Evolutionary conservation across 2,113 vertebrate species (phyloP).

Genomic region (Amphiprion percula): DNA sequence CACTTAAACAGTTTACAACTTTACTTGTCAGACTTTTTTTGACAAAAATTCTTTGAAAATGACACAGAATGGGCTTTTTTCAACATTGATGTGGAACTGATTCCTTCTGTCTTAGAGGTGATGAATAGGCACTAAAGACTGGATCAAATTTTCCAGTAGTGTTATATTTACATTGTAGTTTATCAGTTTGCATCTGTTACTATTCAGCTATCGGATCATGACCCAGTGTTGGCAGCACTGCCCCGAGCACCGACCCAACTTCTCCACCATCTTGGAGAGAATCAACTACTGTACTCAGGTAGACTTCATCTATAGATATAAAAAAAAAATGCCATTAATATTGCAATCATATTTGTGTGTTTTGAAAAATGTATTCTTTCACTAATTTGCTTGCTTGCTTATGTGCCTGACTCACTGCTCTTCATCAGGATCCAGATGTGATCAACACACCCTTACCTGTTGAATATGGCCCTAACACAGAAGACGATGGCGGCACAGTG

Average conservation of each 20-base stretch:
- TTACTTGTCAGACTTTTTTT: no score
- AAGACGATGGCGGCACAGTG: constrained; percentile 85
- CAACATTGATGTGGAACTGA: neutral
- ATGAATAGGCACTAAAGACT: neutral
- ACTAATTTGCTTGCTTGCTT: neutral
- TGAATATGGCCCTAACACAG: constrained; percentile 85
- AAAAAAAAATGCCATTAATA: no score
- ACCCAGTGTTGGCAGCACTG: constrained; percentile 96
- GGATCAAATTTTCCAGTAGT: neutral
- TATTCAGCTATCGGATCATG: constrained; percentile 91
- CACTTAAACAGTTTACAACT: no score
- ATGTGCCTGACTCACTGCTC: neutral
- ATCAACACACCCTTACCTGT: constrained; percentile 90
- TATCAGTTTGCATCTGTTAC: constrained; percentile 11
- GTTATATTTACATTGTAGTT: neutral
- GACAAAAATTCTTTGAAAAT: no score
- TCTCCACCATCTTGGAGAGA: constrained; percentile 91
- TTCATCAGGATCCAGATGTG: constrained; percentile 91
- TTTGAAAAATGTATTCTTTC: no score
- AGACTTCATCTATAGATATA: constrained; percentile 25
- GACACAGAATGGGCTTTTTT: no score
- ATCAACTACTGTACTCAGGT: constrained; percentile 95
- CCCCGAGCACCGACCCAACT: constrained; percentile 91
- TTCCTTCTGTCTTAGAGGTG: neutral
- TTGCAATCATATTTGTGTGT: no score